These are phyloP conservation scores for Euthynnus affinis DNA, from an alignment of 2,797 vertebrate genomes.

Conservation along the genomic window DNA sequence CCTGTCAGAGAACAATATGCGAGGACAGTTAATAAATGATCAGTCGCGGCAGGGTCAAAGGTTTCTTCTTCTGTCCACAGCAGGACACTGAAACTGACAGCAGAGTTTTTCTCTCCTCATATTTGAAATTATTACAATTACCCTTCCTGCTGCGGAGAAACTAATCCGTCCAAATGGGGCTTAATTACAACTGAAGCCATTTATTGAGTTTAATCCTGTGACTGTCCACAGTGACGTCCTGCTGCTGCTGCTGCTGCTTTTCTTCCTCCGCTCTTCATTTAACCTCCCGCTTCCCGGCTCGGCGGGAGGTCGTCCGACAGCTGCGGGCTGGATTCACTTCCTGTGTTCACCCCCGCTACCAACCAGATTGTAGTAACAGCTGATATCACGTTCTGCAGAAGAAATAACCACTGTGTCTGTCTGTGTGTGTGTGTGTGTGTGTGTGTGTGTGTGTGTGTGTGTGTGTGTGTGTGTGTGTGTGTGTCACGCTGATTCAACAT, in stretches of 20 bases:
- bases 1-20: too few relatives aligned
- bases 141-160: constrained; percentile 37
- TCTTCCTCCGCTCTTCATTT: not conserved
- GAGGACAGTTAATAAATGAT: not conserved
- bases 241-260: not conserved
- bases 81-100: not conserved
- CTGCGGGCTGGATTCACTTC: not conserved
- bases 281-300: not conserved
- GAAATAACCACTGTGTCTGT: too few relatives aligned
- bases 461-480: too few relatives aligned
- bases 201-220: constrained; percentile 43
- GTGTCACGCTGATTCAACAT: too few relatives aligned
- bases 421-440: too few relatives aligned
- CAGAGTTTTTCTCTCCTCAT: not conserved
- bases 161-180: constrained; percentile 42
- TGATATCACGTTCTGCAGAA: too few relatives aligned
- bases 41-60: not conserved
- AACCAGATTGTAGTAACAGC: too few relatives aligned
- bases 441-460: too few relatives aligned
- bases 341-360: not conserved
- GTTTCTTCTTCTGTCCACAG: not conserved
- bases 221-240: not conserved
- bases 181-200: constrained; percentile 42
- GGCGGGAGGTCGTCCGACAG: not conserved
- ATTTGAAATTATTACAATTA: not conserved